A percentile compares a stretch with the other conserved stretches of the same genome.
Conservation (phyloP, 2,888 invertebrate genomes). For the Amblyjoppa proteus region DNA sequence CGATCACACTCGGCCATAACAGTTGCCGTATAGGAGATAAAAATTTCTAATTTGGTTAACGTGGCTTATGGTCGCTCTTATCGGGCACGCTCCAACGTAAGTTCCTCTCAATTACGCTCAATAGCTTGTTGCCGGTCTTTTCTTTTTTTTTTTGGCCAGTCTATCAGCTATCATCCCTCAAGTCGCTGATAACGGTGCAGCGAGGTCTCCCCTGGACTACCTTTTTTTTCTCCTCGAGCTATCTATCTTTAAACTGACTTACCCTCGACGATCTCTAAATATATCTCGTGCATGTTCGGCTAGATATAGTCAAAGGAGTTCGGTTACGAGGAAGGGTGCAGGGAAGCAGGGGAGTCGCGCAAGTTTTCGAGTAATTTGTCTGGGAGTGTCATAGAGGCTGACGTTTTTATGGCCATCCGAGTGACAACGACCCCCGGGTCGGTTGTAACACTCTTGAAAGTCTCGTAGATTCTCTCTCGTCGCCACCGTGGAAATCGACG, state of each 20-base stretch:
- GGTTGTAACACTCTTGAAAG: conserved; percentile 45
- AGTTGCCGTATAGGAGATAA: no score
- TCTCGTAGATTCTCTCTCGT: not conserved
- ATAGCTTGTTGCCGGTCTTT: no score
- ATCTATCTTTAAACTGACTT: conserved; percentile 37
- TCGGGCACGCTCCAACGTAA: not conserved
- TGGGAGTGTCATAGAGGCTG: conserved; percentile 55
- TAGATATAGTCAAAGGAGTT: conserved; percentile 54
- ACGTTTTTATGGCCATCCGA: conserved; percentile 65
- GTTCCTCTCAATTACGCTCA: not conserved
- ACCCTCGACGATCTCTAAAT: conserved; percentile 64
- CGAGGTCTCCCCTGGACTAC: conserved; percentile 14
- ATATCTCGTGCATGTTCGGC: conserved; percentile 51
- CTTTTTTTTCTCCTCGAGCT: conserved; percentile 37
- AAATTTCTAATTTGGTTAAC: no score
- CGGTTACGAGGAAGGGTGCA: conserved; percentile 5
- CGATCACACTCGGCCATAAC: no score
- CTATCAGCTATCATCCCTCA: conserved; percentile 37
- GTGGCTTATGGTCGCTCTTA: not conserved
- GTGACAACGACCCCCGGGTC: conserved; percentile 56
- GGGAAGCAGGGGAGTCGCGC: not conserved
- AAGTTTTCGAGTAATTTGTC: conserved; percentile 64
- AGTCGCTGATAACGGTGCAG: conserved; percentile 32
- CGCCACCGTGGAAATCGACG: conserved; percentile 24
- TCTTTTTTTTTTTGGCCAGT: not conserved